A percentile compares a stretch with the other conserved stretches of the same genome.
Conservation (phyloP, 2,888 invertebrate genomes). For the Caenorhabditis sinica region DNA sequence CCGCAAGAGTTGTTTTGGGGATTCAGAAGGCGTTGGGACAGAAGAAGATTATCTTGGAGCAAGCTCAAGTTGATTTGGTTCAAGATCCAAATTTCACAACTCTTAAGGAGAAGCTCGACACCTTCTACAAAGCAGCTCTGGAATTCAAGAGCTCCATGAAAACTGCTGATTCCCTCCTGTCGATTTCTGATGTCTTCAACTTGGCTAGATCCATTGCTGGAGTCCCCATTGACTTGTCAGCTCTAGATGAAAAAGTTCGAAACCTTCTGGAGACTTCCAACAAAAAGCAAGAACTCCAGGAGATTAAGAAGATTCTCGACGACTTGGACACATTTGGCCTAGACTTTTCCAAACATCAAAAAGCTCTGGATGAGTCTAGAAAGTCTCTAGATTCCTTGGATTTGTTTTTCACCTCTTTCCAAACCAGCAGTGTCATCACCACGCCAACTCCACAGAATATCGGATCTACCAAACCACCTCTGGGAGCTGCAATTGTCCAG, state of each 20-base stretch:
- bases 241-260: neutral
- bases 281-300: neutral
- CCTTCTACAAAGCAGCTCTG: too few species aligned
- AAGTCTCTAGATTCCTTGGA: neutral
- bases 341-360: neutral
- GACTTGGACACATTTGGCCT: neutral
- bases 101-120: too few species aligned
- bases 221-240: too few species aligned
- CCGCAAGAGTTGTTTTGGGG: neutral
- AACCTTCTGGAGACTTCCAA: neutral
- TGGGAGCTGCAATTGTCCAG: neutral
- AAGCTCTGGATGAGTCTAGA: neutral
- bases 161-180: too few species aligned
- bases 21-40: neutral
- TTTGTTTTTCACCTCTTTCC: neutral
- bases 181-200: too few species aligned
- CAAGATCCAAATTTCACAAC: neutral
- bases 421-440: neutral
- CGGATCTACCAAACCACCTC: neutral
- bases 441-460: neutral
- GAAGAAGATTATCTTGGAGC: neutral
- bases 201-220: too few species aligned
- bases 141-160: too few species aligned
- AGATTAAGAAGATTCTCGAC: neutral
- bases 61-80: too few species aligned